phyloP scores from a whole-genome alignment of 2,888 invertebrate species.

The Phragmatobia fuliginosa region DNA sequence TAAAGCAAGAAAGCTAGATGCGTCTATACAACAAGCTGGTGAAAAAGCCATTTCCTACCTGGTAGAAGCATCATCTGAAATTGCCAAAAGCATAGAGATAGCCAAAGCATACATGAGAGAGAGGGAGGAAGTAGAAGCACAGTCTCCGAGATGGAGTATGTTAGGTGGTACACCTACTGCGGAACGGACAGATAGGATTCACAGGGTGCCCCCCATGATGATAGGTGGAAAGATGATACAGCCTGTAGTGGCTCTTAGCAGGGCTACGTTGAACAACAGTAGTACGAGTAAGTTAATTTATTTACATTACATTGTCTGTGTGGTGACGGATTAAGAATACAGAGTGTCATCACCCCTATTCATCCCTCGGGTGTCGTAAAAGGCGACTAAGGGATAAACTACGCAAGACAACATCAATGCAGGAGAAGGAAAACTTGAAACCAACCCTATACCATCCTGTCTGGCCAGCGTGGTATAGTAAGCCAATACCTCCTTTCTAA shows the following conservation, averaged over 20 bases:
- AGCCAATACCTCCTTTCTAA: no score
- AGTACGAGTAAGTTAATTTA: constrained; percentile 58
- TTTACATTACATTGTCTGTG: no score
- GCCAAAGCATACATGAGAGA: constrained; percentile 68
- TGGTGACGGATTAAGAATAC: no score
- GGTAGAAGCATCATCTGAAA: constrained; percentile 72
- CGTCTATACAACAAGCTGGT: constrained; percentile 67
- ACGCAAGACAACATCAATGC: no score
- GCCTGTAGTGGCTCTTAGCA: constrained; percentile 76
- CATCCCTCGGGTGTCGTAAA: no score
- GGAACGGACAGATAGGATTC: constrained; percentile 63
- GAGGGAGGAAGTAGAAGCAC: constrained; percentile 59
- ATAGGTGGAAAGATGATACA: constrained; percentile 77
- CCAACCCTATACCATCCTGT: no score
- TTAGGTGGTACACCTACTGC: constrained; percentile 62
- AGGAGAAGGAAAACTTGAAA: no score
- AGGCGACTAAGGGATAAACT: no score
- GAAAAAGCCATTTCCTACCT: constrained; percentile 72
- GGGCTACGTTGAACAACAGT: constrained; percentile 67
- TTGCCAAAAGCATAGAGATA: constrained; percentile 68
- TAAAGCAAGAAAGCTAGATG: constrained; percentile 65
- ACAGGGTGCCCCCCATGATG: constrained; percentile 74
- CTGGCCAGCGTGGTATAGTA: no score
- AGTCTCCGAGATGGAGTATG: constrained; percentile 70
- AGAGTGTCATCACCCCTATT: no score